Evolutionary conservation across 2,797 vertebrate genomes (phyloP).

Genomic region (Oophaga sylvatica): DNA sequence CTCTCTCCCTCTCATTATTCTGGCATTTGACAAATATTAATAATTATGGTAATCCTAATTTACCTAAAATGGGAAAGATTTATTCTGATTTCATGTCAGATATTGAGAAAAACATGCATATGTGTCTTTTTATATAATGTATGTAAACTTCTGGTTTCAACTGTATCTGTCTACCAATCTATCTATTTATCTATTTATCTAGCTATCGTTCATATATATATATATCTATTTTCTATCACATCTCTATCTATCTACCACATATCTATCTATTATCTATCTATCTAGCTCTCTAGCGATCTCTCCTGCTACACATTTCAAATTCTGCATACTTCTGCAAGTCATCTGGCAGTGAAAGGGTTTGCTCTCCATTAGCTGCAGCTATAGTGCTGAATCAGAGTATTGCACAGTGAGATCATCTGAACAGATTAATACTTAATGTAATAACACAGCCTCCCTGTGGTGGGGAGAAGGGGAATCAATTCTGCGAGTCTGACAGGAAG

Average conservation of each 20-base stretch:
- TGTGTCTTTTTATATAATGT: too few species aligned
- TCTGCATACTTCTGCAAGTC: conserved; percentile 26
- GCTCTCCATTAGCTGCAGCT: conserved; percentile 54
- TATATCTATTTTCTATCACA: too few species aligned
- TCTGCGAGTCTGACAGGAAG: conserved; percentile 57
- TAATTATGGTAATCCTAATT: too few species aligned
- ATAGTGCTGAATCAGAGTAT: conserved; percentile 61
- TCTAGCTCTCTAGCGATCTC: neutral
- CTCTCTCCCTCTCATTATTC: too few species aligned
- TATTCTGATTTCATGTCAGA: too few species aligned
- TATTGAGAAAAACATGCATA: too few species aligned
- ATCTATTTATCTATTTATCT: neutral
- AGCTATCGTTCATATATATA: neutral
- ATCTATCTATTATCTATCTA: too few species aligned
- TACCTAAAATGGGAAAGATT: too few species aligned
- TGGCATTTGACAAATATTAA: too few species aligned
- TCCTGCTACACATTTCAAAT: neutral
- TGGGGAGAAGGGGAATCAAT: conserved; percentile 52
- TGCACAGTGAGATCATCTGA: conserved; percentile 59
- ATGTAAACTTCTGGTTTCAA: too few species aligned
- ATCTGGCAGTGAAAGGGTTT: conserved; percentile 51
- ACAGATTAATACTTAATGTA: conserved; percentile 63
- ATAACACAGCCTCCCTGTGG: conserved; percentile 56
- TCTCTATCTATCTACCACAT: neutral
- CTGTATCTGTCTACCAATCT: too few species aligned